Percentiles rank a stretch among this genome's conserved stretches.
These are phyloP conservation scores for Seira sanloemensis DNA, from an alignment of 2,888 invertebrate species.

Conservation along the genomic window DNA sequence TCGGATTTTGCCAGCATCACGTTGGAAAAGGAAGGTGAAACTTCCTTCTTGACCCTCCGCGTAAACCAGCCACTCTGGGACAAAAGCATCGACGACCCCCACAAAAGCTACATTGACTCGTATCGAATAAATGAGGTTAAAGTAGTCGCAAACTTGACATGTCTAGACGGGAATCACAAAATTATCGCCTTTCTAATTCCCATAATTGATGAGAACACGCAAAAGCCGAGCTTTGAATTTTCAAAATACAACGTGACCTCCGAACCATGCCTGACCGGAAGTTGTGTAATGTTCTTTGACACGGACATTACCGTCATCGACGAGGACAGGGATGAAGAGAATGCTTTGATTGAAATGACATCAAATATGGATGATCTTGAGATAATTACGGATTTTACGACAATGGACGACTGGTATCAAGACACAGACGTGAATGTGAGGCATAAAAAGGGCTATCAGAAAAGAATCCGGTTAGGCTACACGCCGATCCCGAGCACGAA, in stretches of 20 bases:
- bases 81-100: not conserved
- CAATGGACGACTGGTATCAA: constrained; percentile 14
- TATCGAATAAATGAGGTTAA: not conserved
- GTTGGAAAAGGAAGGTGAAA: not conserved
- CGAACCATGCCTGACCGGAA: constrained; percentile 23
- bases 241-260: constrained; percentile 31
- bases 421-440: not conserved
- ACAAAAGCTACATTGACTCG: constrained; percentile 56
- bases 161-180: constrained; percentile 51
- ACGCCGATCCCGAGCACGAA: not conserved
- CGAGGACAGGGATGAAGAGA: constrained; percentile 51
- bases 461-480: not conserved
- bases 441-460: constrained; percentile 29
- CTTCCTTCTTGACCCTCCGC: not conserved
- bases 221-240: constrained; percentile 35
- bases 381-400: not conserved
- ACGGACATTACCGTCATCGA: constrained; percentile 46
- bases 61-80: constrained; percentile 25
- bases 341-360: constrained; percentile 27
- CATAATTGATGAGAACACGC: constrained; percentile 60
- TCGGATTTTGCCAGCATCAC: not conserved
- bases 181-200: constrained; percentile 31
- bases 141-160: constrained; percentile 11
- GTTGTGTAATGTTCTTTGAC: constrained; percentile 44
- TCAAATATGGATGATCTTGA: constrained; percentile 2